A percentile compares a stretch with the other conserved stretches of the same genome.
phyloP scores from a whole-genome alignment of 1,140 invertebrate species.

The Drosophila biarmipes region DNA sequence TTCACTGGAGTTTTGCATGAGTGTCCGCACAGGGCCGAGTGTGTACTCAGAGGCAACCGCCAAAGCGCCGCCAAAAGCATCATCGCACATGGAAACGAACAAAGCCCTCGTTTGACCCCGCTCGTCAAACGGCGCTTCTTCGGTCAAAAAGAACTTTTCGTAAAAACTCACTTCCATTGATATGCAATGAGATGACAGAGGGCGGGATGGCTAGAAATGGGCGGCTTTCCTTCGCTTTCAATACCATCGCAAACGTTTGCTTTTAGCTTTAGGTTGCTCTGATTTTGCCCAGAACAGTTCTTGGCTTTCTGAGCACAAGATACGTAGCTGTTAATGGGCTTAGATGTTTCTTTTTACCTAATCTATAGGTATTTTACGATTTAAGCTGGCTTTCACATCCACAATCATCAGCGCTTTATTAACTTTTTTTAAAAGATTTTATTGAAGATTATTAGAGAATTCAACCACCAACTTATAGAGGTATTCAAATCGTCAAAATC shows the following conservation, averaged over 20 bases:
- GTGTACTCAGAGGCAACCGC: slow-evolving; percentile 44
- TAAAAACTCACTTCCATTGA: slow-evolving; percentile 76
- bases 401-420: too few relatives aligned
- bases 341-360: too few relatives aligned
- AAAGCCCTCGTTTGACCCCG: slow-evolving; percentile 4
- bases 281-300: neutral
- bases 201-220: slow-evolving; percentile 2
- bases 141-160: slow-evolving; percentile 45
- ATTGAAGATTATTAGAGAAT: too few relatives aligned
- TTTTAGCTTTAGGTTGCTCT: neutral
- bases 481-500: too few relatives aligned
- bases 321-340: too few relatives aligned
- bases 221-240: neutral
- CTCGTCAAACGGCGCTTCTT: slow-evolving; percentile 3
- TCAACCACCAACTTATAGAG: too few relatives aligned
- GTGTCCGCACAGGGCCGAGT: slow-evolving; percentile 22
- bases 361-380: too few relatives aligned
- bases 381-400: too few relatives aligned
- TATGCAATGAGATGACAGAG: slow-evolving; percentile 61
- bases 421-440: too few relatives aligned
- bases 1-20: slow-evolving; percentile 56
- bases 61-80: slow-evolving; percentile 74
- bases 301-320: too few relatives aligned
- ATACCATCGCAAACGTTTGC: neutral
- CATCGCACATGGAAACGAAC: slow-evolving; percentile 56